Base-by-base conservation (phyloP, 2,113 vertebrate genomes). In the Poicephalus meyeri region DNA sequence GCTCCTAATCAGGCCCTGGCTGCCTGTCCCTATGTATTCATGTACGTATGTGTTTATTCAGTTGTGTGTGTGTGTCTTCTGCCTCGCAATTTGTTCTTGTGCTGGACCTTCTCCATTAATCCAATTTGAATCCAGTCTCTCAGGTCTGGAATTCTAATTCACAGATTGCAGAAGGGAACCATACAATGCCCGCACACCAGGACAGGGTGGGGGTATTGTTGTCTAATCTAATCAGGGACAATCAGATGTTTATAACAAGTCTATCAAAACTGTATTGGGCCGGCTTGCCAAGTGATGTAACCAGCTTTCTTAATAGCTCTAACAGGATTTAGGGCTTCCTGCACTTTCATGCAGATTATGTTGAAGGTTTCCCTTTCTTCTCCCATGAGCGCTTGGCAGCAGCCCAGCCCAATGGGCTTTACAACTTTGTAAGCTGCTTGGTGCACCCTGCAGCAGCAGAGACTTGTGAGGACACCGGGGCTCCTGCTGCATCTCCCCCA, bases 131-230 rank as follows among this genome's bases (percentile, higher is more conserved):
- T 96, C 97, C 93, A 86, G 83, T 98, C 95, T 95, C 96, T 94
- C 94, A 97, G 91, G 97, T 97, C 97, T 97, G 93, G 97, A 97
- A 97, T 98, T 97, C 94, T 97, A 96, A 98, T 97, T 97, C 90
- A 86, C 82, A 88, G 93, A 96, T 97, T 96, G 94, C 90, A 95
- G 92, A 96, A 92, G 94, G 89, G 80, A 97, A 69, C 91, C 3
- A 29, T 96, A 94, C 84, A 97, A 81, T 56, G 9, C 80, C 76
- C 49, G 4, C 91, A 31, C 91, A 84, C 86, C 94, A 89, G 85
- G 94, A 79, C 94, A 88, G 85, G 94, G 77, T 8, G 35, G 89
- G 87, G 93, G 88, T 93, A 39, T 97, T 95, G 96, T 97, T 95
- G 95, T 96, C 94, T 98, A 95, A 94, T 96, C 89, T 97, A 97